Percentiles rank a stretch among this genome's conserved stretches.
phyloP scores from a whole-genome alignment of 1,140 invertebrate species.

The Drosophila gunungcola region DNA sequence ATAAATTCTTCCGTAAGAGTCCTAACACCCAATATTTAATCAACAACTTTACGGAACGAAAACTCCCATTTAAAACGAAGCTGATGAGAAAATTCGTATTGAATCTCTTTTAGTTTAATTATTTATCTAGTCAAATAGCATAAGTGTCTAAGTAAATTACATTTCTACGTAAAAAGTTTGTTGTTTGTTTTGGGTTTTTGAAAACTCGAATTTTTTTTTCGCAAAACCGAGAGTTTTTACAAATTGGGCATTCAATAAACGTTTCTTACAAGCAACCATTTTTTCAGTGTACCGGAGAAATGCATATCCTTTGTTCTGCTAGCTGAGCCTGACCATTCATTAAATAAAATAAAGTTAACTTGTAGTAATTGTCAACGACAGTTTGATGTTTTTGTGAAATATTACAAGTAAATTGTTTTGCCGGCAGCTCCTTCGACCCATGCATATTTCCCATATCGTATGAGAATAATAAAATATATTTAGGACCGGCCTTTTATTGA shows the following conservation, averaged over 20 bases:
- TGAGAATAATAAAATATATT: constrained; percentile 58
- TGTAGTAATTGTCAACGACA: constrained; percentile 82
- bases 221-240: too few species aligned
- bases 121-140: too few species aligned
- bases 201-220: too few species aligned
- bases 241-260: too few species aligned
- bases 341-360: constrained; percentile 78
- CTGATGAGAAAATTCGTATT: too few species aligned
- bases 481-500: constrained; percentile 61
- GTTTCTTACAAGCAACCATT: neutral
- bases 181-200: too few species aligned
- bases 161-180: too few species aligned
- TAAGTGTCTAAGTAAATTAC: too few species aligned
- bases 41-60: too few species aligned
- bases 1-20: neutral
- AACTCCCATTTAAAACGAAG: too few species aligned
- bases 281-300: constrained; percentile 12
- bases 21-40: too few species aligned
- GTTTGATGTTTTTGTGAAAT: constrained; percentile 81
- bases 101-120: too few species aligned
- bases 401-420: constrained; percentile 77
- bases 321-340: constrained; percentile 61
- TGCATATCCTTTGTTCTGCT: constrained; percentile 40
- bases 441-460: constrained; percentile 56
- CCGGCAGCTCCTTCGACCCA: constrained; percentile 34